Percentiles rank a stretch among this genome's conserved stretches.
phyloP scores from a whole-genome alignment of 2,888 invertebrate species.

The Cephus rjabovi region DNA sequence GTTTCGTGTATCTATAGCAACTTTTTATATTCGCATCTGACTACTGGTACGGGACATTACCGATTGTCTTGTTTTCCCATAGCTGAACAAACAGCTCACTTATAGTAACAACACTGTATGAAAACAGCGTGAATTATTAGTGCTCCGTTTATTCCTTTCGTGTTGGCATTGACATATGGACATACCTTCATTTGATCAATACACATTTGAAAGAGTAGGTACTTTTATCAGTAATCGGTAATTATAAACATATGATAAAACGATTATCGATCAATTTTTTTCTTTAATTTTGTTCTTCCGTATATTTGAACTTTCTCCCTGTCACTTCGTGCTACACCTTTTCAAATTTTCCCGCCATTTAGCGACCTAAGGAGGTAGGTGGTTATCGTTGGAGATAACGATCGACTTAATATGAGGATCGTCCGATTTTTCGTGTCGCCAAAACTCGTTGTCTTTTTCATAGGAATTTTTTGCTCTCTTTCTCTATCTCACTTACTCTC shows the following conservation, averaged over 20 bases:
- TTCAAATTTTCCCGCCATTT: neutral
- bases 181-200: too few species aligned
- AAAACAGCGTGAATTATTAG: neutral
- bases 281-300: neutral
- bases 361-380: neutral
- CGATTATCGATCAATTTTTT: neutral
- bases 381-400: neutral
- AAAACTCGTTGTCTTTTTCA: neutral
- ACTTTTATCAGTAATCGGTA: too few species aligned
- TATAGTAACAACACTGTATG: neutral
- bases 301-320: neutral
- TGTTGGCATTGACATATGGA: neutral
- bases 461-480: neutral
- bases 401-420: neutral
- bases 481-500: neutral
- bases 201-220: too few species aligned
- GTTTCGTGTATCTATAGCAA: neutral
- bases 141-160: neutral
- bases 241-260: neutral
- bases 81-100: neutral
- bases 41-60: neutral
- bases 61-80: neutral
- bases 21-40: neutral
- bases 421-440: neutral
- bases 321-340: neutral